Conservation (phyloP, 2,888 invertebrate genomes). For the Teleogryllus oceanicus region DNA sequence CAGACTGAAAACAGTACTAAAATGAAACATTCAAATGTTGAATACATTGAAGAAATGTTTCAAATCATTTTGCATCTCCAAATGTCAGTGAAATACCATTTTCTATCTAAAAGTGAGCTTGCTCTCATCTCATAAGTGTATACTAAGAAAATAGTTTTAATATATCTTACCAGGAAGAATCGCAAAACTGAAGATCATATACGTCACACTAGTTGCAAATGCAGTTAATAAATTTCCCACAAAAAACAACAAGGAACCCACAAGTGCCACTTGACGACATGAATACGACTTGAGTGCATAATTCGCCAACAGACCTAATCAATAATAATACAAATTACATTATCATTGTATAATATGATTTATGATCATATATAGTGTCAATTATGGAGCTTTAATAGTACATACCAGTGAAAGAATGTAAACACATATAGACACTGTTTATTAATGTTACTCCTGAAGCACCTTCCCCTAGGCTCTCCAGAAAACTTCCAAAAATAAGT, state of each 20-base stretch:
- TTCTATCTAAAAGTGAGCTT: too few relatives aligned
- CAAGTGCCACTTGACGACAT: slow-evolving; percentile 62
- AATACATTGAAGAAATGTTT: too few relatives aligned
- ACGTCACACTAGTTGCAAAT: slow-evolving; percentile 60
- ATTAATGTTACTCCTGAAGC: slow-evolving; percentile 67
- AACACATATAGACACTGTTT: slow-evolving; percentile 60
- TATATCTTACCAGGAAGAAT: slow-evolving; percentile 56
- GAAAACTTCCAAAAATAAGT: slow-evolving; percentile 66
- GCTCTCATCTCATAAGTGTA: too few relatives aligned
- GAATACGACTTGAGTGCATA: slow-evolving; percentile 63
- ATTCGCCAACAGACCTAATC: slow-evolving; percentile 64
- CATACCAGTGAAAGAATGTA: slow-evolving; percentile 37
- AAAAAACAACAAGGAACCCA: slow-evolving; percentile 62
- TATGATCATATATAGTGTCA: neutral
- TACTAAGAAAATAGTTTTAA: too few relatives aligned
- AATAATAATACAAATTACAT: slow-evolving; percentile 21
- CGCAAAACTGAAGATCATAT: slow-evolving; percentile 63
- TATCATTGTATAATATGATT: neutral
- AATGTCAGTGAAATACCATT: too few relatives aligned
- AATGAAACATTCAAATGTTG: too few relatives aligned
- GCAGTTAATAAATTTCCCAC: slow-evolving; percentile 60
- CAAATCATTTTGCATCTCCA: too few relatives aligned
- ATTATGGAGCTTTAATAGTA: neutral
- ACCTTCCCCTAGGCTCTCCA: slow-evolving; percentile 61
- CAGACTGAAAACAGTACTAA: too few relatives aligned